phyloP scores from a whole-genome alignment of 1,140 invertebrate genomes.

The Armadillidium nasatum region DNA sequence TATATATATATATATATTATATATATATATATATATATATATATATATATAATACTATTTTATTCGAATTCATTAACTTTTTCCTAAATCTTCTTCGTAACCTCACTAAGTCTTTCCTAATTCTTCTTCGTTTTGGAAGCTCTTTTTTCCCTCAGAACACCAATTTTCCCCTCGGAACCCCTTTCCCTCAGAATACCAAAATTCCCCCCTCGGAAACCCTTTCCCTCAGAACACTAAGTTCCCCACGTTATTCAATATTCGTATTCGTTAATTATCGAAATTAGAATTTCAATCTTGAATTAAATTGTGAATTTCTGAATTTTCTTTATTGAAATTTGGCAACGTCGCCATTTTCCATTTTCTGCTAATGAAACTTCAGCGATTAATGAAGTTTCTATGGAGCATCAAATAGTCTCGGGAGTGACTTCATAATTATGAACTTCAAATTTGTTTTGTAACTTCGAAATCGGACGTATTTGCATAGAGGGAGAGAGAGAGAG shows the following conservation, averaged over 20 bases:
- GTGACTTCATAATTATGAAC: constrained; percentile 8
- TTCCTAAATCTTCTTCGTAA: no score
- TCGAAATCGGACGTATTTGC: background rate
- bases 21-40: no score
- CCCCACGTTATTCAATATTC: background rate
- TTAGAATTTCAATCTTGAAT: constrained; percentile 14
- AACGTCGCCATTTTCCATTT: constrained; percentile 7
- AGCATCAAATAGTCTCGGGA: background rate
- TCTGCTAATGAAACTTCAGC: background rate
- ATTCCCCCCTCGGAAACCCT: background rate
- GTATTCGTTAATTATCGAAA: constrained; percentile 8
- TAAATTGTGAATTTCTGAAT: constrained; percentile 10
- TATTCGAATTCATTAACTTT: no score
- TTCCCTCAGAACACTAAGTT: background rate
- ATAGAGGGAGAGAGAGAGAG: background rate
- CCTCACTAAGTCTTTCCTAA: no score
- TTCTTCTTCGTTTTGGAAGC: no score
- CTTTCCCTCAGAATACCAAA: background rate
- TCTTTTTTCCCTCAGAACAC: no score
- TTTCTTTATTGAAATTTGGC: constrained; percentile 10
- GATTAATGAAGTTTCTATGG: constrained; percentile 10
- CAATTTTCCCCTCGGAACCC: background rate
- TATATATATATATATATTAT: no score
- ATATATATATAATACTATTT: no score
- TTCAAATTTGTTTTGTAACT: constrained; percentile 7